A percentile compares a stretch with the other conserved stretches of the same genome.
Evolutionary conservation across 1,140 invertebrate genomes (phyloP).

Genomic region (Orchesella cincta): DNA sequence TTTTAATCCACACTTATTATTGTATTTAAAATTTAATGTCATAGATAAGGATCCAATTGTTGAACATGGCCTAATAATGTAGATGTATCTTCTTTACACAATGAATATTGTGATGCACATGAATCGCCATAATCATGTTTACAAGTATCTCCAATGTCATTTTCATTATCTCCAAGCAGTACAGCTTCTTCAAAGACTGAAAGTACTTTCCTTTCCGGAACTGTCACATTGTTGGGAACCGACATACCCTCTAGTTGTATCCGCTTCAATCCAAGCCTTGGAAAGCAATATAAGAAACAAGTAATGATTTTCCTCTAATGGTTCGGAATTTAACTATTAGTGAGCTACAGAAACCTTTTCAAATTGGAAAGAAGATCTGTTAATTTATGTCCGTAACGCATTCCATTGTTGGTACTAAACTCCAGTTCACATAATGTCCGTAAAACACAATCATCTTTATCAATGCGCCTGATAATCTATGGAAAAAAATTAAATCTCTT

Average conservation of each 20-base stretch:
- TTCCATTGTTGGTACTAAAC: neutral
- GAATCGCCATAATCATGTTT: neutral
- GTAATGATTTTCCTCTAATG: too few species aligned
- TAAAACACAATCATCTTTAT: slow-evolving; percentile 39
- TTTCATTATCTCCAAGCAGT: neutral
- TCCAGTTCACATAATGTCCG: slow-evolving; percentile 35
- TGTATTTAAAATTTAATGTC: too few species aligned
- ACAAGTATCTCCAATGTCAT: too few species aligned
- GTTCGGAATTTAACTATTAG: too few species aligned
- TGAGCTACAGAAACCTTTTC: neutral
- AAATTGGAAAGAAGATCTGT: neutral
- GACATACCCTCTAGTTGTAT: neutral
- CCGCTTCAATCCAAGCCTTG: slow-evolving; percentile 11
- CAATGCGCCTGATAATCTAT: slow-evolving; percentile 34
- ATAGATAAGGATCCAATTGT: neutral
- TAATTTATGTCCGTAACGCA: neutral
- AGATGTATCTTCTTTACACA: neutral
- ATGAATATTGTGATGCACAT: neutral
- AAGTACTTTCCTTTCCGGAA: slow-evolving; percentile 29
- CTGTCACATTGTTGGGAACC: neutral
- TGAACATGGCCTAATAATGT: neutral
- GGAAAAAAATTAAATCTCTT: neutral
- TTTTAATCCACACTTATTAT: too few species aligned
- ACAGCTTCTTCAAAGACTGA: slow-evolving; percentile 39
- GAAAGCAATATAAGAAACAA: neutral